Evolutionary conservation across 2,113 vertebrate species (phyloP), one percentile per base, ranked within the genome.

Genomic region (Calidris pygmaea): DNA sequence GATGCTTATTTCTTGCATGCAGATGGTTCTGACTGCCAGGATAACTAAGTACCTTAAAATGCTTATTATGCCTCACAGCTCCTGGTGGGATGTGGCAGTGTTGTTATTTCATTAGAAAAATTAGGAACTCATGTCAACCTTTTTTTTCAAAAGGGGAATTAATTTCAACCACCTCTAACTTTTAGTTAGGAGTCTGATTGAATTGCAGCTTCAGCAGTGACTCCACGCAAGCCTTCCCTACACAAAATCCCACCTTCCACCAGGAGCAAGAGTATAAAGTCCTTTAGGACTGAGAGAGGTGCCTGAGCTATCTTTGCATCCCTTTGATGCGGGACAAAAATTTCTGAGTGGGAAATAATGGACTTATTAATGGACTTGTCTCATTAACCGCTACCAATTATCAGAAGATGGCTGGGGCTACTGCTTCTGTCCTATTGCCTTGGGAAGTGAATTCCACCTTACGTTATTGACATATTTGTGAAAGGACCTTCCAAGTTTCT

Each of bases 71-170:
- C 59, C 37, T 89, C 60, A 34, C 29, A 65, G 86, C 68, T 75
- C 47, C 73, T 86, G 60, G 41, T 2, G 0, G 56, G 53, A 50
- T 78, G 27, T 81, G 89, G 43, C 21, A 84, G 89, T 60, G 58
- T 72, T 90, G 70, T 90, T 84, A 72, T 78, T 89, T 67, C 60
- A 81, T 91, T 84, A 93, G 50, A 52, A 84, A 79, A 92, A 91
- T 60, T 18, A 84, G 62, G 34, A 63, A 81, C 55, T 81, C 21
- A 13, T 43, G 29, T 92, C 84, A 92, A 39, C 32, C 47, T 63
- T 65, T 91, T 91, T 91, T 75, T 68, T 78, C 22, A 55, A 85
- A 93, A 94, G 15, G 12, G 29, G 86, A 96, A 91, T 95, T 89
- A 16, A 77, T 85, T 89, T 77, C 29, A 68, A 80, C 12, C 34